Conservation (phyloP, 1,140 invertebrate species). For the Cotesia typhae region DNA sequence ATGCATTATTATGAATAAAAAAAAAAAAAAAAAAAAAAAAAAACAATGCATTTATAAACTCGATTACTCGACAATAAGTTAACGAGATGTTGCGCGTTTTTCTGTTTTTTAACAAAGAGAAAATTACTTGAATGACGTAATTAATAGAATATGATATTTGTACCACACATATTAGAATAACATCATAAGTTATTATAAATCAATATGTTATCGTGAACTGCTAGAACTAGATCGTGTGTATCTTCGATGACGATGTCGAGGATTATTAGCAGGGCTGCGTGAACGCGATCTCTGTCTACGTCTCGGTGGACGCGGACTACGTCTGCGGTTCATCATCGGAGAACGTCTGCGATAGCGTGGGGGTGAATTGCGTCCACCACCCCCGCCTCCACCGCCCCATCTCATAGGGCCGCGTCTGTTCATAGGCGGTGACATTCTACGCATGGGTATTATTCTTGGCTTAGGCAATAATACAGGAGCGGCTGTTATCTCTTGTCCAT, state of each 20-base stretch:
- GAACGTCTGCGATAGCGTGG: slow-evolving; percentile 71
- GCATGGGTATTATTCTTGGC: slow-evolving; percentile 71
- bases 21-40: no score
- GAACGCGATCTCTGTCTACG: slow-evolving; percentile 71
- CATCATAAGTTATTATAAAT: background rate
- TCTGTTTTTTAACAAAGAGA: no score
- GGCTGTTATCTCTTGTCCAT: slow-evolving; percentile 94
- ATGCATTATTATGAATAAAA: no score
- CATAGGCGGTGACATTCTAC: slow-evolving; percentile 72
- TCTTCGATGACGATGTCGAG: slow-evolving; percentile 73
- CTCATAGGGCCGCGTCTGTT: slow-evolving; percentile 68
- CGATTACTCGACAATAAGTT: no score
- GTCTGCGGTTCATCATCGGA: slow-evolving; percentile 72
- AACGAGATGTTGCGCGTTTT: no score
- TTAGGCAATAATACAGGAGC: slow-evolving; percentile 87
- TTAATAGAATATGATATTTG: no score
- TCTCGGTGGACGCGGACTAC: slow-evolving; percentile 70
- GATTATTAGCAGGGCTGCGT: slow-evolving; percentile 68
- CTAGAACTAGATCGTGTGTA: slow-evolving; percentile 83
- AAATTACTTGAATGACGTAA: no score
- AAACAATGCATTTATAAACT: no score
- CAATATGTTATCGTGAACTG: slow-evolving; percentile 73
- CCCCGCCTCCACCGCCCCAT: slow-evolving; percentile 54
- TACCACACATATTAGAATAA: background rate
- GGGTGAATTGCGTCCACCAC: slow-evolving; percentile 59